Evolutionary conservation across 2,797 vertebrate genomes (phyloP).

Genomic region (Cyclura pinguis): DNA sequence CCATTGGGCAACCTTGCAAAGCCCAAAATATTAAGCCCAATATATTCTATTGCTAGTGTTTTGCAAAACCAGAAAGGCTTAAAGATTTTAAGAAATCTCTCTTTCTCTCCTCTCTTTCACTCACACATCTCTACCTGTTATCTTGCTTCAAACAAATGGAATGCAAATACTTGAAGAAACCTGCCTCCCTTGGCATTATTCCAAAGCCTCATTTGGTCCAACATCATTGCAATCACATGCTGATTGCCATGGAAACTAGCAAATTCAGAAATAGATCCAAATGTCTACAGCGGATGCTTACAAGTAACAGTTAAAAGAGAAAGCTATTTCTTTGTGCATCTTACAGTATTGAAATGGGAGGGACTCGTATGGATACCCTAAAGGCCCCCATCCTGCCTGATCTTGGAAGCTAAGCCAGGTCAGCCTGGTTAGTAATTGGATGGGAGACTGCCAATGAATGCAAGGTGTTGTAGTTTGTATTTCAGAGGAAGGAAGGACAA

Average conservation of each 20-base stretch:
- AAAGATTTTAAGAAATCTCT: neutral
- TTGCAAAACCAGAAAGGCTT: neutral
- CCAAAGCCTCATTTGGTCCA: slow-evolving; percentile 29
- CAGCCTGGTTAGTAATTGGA: no score
- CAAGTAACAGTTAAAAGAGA: neutral
- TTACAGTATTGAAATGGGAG: neutral
- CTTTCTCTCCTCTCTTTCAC: neutral
- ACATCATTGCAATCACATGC: slow-evolving; percentile 9
- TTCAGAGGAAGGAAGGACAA: no score
- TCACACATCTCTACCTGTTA: neutral
- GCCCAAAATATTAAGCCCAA: neutral
- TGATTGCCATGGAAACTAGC: slow-evolving; percentile 43
- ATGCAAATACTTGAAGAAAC: slow-evolving; percentile 20
- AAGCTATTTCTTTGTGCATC: neutral
- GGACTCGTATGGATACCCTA: no score
- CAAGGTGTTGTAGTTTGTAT: no score
- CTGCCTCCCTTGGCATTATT: slow-evolving; percentile 14
- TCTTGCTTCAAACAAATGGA: neutral
- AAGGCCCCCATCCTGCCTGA: no score
- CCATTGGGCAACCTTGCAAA: neutral
- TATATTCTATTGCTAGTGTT: neutral
- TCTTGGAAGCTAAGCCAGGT: no score
- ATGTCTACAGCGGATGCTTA: slow-evolving; percentile 33
- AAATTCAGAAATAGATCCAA: slow-evolving; percentile 25
- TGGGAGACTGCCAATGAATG: no score